phyloP scores from a whole-genome alignment of 2,888 invertebrate genomes.

The Brachyptera putata region DNA sequence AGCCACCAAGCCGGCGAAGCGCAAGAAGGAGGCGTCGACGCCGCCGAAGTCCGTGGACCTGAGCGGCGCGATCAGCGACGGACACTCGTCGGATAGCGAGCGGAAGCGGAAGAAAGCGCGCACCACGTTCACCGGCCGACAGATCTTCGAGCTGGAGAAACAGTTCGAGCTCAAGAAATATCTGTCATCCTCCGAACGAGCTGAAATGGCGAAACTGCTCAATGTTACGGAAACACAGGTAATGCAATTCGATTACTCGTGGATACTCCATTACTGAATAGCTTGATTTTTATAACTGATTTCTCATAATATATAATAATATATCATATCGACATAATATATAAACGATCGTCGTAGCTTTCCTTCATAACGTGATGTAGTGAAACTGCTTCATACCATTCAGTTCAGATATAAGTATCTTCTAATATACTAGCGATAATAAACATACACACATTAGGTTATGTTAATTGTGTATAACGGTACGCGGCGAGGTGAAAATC shows the following conservation, averaged over 20 bases:
- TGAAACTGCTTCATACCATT: no score
- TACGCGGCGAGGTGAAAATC: no score
- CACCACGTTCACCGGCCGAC: constrained; percentile 91
- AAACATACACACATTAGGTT: no score
- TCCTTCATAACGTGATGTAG: no score
- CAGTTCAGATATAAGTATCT: no score
- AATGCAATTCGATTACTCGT: constrained; percentile 42
- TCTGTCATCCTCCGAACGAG: constrained; percentile 87
- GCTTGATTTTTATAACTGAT: no score
- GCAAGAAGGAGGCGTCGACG: constrained; percentile 41
- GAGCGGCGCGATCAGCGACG: constrained; percentile 29
- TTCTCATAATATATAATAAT: no score
- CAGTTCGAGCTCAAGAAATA: constrained; percentile 96
- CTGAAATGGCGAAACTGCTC: constrained; percentile 89
- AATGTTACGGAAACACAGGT: constrained; percentile 97
- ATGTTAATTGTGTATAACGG: no score
- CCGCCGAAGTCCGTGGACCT: constrained; percentile 33
- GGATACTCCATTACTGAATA: no score
- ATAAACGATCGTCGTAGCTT: no score
- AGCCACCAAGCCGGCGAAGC: constrained; percentile 23
- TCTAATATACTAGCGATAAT: no score
- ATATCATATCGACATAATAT: no score
- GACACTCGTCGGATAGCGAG: constrained; percentile 39
- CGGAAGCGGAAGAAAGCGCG: constrained; percentile 80
- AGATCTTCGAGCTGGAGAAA: constrained; percentile 95